Evolutionary conservation across 2,888 invertebrate genomes (phyloP), one percentile per base, ranked within the genome.

Genomic region (Dicranocentrus wangi): DNA sequence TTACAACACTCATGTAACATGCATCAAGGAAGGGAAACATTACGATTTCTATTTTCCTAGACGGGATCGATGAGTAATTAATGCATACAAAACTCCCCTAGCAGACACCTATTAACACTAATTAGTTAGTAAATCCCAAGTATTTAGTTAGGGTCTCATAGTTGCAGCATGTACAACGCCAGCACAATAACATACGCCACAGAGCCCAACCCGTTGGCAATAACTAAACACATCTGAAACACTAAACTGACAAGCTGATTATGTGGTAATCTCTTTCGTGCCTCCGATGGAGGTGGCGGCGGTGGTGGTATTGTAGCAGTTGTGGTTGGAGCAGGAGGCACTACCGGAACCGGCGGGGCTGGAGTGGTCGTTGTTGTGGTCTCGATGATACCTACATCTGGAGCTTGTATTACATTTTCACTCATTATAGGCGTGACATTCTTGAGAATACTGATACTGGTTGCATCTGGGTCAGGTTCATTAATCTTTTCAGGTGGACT

Each of bases 211-310:
- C 78, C 81, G 61, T 83, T 83, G 17, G 69, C 60, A 8, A 77
- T 70, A 2, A 77, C 81, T 5, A 81, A 69, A 17, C 81, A 78
- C 25, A 83, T 71, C 75, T 83, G 81, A 39, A 83, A 73, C 1
- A 81, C 81, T 5, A 83, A 61, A 2, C 72, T 53, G 2, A 83
- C 83, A 8, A 81, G 63, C 60, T 81, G 81, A 28, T 78, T 77
- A 70, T 77, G 73, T 2, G 80, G 77, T n/a, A 83, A 51, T 21
- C 47, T 70, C 23, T 39, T 72, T 43, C 53, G 42, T 28, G 5
- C n/a, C 8, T 43, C 15, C 21, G n/a, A 17, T 2, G 55, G 47
- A 23, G 32, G 65, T 17, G 58, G 17, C 7, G 17, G 55, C 13
- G 65, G 19, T 39, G 39, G 39, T 21, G 51, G 13, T n/a, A n/a